A percentile compares a stretch with the other conserved stretches of the same genome.
phyloP scores from a whole-genome alignment of 2,113 vertebrate genomes.

The Nansenia antarctica region DNA sequence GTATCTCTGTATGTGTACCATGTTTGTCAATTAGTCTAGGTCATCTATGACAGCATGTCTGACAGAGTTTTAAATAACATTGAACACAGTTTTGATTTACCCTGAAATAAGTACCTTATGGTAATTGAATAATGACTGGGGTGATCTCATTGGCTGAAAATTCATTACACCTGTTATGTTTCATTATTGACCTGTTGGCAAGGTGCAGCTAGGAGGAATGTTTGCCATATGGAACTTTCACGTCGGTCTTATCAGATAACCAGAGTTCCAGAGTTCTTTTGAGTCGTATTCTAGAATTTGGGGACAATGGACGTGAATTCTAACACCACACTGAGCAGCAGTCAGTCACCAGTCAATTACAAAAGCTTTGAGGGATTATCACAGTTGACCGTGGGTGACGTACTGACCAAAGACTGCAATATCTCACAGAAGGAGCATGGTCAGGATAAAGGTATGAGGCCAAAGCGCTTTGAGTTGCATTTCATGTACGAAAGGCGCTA shows the following conservation, averaged over 20 bases:
- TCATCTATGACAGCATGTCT: neutral
- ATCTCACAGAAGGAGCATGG: constrained; percentile 68
- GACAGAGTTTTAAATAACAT: neutral
- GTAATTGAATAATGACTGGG: constrained; percentile 5
- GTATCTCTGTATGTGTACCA: too few species aligned
- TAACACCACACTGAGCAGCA: constrained; percentile 38
- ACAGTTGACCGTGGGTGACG: constrained; percentile 70
- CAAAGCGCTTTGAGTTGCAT: neutral
- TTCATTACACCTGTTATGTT: constrained; percentile 36
- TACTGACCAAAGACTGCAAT: constrained; percentile 68
- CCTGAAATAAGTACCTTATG: neutral
- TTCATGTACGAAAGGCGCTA: too few species aligned
- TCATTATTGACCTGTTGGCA: neutral
- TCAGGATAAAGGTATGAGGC: constrained; percentile 71
- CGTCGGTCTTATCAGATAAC: neutral
- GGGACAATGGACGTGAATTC: constrained; percentile 35
- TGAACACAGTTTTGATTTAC: neutral
- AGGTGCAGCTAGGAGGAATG: neutral
- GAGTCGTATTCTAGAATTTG: neutral
- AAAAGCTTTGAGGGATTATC: constrained; percentile 81
- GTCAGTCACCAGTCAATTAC: constrained; percentile 74
- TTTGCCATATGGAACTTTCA: neutral
- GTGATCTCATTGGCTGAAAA: constrained; percentile 41
- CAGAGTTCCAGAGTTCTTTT: too few species aligned
- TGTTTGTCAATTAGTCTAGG: neutral